Conservation (phyloP, 1,140 invertebrate species). For the Saccostrea echinata region DNA sequence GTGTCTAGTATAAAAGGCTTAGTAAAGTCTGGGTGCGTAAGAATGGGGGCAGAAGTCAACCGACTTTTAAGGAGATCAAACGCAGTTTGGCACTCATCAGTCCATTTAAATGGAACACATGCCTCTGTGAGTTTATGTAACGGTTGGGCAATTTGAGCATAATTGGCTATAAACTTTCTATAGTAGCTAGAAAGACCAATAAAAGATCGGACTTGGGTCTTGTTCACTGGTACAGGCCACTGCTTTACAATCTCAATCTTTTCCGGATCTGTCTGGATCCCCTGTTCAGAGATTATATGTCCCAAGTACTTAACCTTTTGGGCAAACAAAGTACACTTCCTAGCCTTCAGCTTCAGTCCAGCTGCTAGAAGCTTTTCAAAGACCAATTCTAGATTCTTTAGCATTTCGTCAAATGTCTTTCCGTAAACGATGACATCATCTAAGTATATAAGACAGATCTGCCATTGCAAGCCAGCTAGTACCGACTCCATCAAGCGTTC, state of each 20-base stretch:
- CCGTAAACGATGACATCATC: too few relatives aligned
- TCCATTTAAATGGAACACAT: slow-evolving; percentile 20
- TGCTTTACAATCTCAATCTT: not conserved
- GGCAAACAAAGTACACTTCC: slow-evolving; percentile 46
- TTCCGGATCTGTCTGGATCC: not conserved
- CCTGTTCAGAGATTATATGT: not conserved
- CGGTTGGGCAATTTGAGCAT: not conserved
- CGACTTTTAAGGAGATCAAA: slow-evolving; percentile 64
- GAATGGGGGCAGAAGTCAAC: slow-evolving; percentile 61
- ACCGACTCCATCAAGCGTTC: not conserved
- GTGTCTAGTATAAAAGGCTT: slow-evolving; percentile 76
- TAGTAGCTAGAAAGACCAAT: slow-evolving; percentile 14
- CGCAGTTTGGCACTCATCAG: not conserved
- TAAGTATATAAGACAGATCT: too few relatives aligned
- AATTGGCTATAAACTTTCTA: too few relatives aligned
- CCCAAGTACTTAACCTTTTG: slow-evolving; percentile 1
- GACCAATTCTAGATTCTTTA: too few relatives aligned
- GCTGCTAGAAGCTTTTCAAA: slow-evolving; percentile 33
- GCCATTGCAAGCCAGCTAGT: too few relatives aligned
- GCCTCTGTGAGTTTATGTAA: slow-evolving; percentile 39
- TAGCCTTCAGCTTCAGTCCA: slow-evolving; percentile 48
- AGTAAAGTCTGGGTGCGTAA: slow-evolving; percentile 69
- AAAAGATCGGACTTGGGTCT: not conserved
- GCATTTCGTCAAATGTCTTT: too few relatives aligned
- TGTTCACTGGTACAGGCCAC: not conserved